Evolutionary conservation across 2,797 vertebrate species (phyloP), one percentile per base, ranked within the genome.

Genomic region (Leucoraja ocellata): DNA sequence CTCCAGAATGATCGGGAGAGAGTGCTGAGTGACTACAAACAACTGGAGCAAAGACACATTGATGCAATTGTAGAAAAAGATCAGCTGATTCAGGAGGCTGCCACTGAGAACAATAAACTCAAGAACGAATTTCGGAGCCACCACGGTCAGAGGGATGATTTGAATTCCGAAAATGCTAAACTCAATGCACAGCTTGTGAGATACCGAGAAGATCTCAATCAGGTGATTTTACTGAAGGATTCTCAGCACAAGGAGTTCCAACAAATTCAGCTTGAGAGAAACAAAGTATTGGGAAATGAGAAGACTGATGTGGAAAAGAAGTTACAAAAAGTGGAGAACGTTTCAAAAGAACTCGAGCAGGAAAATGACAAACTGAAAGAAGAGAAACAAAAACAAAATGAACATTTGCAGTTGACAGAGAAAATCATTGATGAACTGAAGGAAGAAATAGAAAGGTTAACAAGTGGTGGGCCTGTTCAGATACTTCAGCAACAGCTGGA

Each of bases 201-300:
- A 0, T 99, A 98, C 54, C 97, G 99, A 1, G 96, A 98, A 2
- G 98, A 99, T 93, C 96, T 99, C 63, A 98, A 98, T 93, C 97
- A 98, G 78, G 97, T 99, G 73, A 97, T 99, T 94, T 95, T 97
- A 93, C 97, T 99, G 97, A 99, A 99, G 96, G 98, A 99, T 93
- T 97, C 96, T n/a, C 99, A 99, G 63, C 98, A 99, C 94, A 98
- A 98, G 93, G 97, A 98, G 54, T 97, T 98, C 9, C 97, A 98
- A 93, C 96, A 97, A 1, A 95, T 95, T 9, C 98, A 99, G 94
- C 95, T 97, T 39, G 97, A 97, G 93, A 96, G 94, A 0, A 97
- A 98, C 76, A 94, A 96, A 0, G 94, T 96, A 8, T 95, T 99
- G 94, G 97, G 98, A 94, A 96, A 94, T 83, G 96, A 98, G 80